phyloP scores from a whole-genome alignment of 2,113 vertebrate species.

The Ictalurus furcatus region DNA sequence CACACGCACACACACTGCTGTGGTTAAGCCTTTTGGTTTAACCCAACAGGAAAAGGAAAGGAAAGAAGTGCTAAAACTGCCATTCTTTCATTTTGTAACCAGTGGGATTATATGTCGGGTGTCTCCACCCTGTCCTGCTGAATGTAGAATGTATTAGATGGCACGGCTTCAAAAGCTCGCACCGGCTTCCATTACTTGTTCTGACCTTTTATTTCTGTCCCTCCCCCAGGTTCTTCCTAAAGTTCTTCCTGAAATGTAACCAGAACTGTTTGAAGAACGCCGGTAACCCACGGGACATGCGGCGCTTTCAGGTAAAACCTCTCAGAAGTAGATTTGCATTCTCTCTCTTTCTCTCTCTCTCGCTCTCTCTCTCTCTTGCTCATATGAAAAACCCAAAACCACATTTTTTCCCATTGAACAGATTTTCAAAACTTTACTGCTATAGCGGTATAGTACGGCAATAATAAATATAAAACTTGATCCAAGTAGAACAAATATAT shows the following conservation, averaged over 20 bases:
- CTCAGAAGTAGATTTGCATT: background rate
- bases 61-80: constrained; percentile 10
- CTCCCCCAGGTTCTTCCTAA: constrained; percentile 90
- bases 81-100: constrained; percentile 1
- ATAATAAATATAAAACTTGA: background rate
- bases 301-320: constrained; percentile 91
- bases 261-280: constrained; percentile 99
- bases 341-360: background rate
- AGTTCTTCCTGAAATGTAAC: constrained; percentile 99
- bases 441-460: too few species aligned
- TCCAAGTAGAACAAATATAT: background rate
- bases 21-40: background rate
- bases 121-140: constrained; percentile 16
- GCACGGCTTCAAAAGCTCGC: constrained; percentile 8
- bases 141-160: constrained; percentile 17
- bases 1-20: background rate
- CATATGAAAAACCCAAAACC: background rate
- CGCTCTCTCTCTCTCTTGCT: background rate
- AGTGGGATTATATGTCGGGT: constrained; percentile 10
- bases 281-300: constrained; percentile 97
- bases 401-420: background rate
- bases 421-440: background rate
- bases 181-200: constrained; percentile 11
- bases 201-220: constrained; percentile 56
- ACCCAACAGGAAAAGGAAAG: background rate